phyloP scores from a whole-genome alignment of 2,888 invertebrate species.

The Muscina levida region DNA sequence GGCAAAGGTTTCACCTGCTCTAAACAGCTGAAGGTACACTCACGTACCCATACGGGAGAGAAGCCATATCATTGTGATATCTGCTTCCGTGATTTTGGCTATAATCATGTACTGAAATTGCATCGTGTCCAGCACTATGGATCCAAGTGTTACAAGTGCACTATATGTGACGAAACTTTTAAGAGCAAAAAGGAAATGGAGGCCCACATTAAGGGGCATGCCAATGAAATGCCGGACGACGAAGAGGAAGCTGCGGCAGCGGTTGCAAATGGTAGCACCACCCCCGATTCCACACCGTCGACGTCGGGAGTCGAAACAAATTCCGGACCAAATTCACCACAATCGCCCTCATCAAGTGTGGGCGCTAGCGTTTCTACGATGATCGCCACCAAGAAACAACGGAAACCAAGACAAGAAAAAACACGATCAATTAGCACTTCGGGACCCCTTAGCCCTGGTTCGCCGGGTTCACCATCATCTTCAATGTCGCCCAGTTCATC shows the following conservation, averaged over 20 bases:
- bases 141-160: slow-evolving; percentile 95
- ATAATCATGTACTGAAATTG: slow-evolving; percentile 93
- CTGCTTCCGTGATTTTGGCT: slow-evolving; percentile 93
- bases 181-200: slow-evolving; percentile 95
- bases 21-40: slow-evolving; percentile 94
- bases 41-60: slow-evolving; percentile 94
- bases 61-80: slow-evolving; percentile 95
- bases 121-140: slow-evolving; percentile 95
- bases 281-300: slow-evolving; percentile 64
- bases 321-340: slow-evolving; percentile 72
- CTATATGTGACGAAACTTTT: slow-evolving; percentile 94
- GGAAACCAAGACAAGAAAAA: slow-evolving; percentile 65
- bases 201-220: slow-evolving; percentile 90
- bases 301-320: slow-evolving; percentile 69
- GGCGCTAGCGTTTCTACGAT: slow-evolving; percentile 46
- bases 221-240: slow-evolving; percentile 83
- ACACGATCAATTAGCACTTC: slow-evolving; percentile 62
- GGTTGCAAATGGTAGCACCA: slow-evolving; percentile 67
- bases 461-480: slow-evolving; percentile 73
- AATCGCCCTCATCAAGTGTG: slow-evolving; percentile 68
- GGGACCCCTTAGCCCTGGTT: slow-evolving; percentile 54
- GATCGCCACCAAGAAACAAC: slow-evolving; percentile 45
- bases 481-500: slow-evolving; percentile 70
- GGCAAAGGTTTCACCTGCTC: slow-evolving; percentile 95
- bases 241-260: slow-evolving; percentile 72